Conservation (phyloP, 2,113 vertebrate species). For the Gobio gobio region DNA sequence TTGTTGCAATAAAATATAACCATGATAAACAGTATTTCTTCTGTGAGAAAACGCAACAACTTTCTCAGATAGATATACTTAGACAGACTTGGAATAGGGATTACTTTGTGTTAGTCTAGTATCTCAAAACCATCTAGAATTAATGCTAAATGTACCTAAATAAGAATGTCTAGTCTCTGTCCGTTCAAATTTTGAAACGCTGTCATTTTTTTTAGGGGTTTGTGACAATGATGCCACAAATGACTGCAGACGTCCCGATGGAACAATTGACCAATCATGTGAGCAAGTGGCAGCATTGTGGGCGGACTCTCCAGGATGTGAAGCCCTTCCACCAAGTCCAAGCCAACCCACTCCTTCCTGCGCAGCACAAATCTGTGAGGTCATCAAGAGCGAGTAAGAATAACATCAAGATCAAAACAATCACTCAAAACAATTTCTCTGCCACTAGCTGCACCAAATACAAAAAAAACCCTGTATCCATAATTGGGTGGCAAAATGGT, state of each 20-base stretch:
- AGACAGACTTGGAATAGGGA: too few species aligned
- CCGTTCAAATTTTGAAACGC: not conserved
- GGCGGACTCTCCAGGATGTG: conserved; percentile 71
- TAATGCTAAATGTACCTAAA: too few species aligned
- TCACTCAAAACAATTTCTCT: not conserved
- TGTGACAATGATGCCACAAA: conserved; percentile 84
- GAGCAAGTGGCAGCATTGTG: conserved; percentile 79
- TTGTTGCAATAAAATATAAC: not conserved
- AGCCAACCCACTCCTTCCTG: accelerated
- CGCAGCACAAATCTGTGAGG: conserved; percentile 71
- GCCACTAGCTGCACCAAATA: not conserved
- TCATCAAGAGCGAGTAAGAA: conserved; percentile 84
- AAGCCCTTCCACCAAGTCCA: not conserved
- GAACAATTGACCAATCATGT: conserved; percentile 73
- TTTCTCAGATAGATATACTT: not conserved
- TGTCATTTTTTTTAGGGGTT: conserved; percentile 73
- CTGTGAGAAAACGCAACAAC: not conserved
- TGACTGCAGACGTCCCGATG: conserved; percentile 81
- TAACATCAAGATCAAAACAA: not conserved
- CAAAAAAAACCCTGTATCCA: not conserved
- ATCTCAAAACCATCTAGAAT: too few species aligned
- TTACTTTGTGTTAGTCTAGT: too few species aligned
- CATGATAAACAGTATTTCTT: not conserved
- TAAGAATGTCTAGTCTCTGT: not conserved
- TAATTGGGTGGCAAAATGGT: not conserved